These are phyloP conservation scores for Tinea pellionella DNA, from an alignment of 2,888 invertebrate species.

Conservation along the genomic window DNA sequence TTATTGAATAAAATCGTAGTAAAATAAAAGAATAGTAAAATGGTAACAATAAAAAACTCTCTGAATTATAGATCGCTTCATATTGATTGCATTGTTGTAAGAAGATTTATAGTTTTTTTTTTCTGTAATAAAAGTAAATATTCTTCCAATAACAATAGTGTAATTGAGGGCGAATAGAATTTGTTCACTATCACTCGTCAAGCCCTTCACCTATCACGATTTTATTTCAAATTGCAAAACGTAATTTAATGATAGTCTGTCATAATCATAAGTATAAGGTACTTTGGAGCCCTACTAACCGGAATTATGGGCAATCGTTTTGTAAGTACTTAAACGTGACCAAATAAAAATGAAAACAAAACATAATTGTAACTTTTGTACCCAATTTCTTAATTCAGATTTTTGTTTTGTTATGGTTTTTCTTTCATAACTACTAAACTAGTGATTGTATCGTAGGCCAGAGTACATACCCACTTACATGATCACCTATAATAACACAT, in stretches of 20 bases:
- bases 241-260: conserved; percentile 45
- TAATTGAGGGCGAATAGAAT: conserved; percentile 2
- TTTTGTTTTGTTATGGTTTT: background rate
- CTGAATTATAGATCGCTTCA: too few relatives aligned
- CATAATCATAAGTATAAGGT: conserved; percentile 16
- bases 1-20: too few relatives aligned
- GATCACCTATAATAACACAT: too few relatives aligned
- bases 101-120: background rate
- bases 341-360: background rate
- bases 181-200: conserved; percentile 3
- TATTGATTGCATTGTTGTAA: too few relatives aligned
- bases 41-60: too few relatives aligned
- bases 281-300: conserved; percentile 12
- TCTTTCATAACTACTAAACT: too few relatives aligned
- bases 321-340: background rate
- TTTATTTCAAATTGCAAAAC: conserved; percentile 56
- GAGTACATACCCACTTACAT: too few relatives aligned
- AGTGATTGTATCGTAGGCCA: too few relatives aligned
- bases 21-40: too few relatives aligned
- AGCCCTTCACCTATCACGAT: conserved; percentile 66
- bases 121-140: background rate
- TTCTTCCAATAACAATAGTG: background rate
- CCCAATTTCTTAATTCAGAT: background rate
- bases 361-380: background rate
- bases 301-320: background rate